These are phyloP conservation scores for Felis chaus DNA, from an alignment of 2,113 vertebrate genomes.

Conservation along the genomic window DNA sequence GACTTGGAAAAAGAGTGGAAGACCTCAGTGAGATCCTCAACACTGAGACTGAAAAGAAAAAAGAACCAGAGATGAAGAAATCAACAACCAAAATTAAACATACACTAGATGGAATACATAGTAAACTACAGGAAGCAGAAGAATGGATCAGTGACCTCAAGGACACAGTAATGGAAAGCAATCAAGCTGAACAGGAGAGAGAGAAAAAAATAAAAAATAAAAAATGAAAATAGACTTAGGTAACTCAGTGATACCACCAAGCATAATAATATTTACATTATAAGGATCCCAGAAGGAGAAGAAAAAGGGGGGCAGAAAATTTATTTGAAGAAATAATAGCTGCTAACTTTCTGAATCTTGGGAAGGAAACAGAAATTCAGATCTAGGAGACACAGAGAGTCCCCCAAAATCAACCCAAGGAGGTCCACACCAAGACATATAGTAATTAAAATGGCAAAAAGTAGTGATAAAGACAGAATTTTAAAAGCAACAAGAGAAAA, in stretches of 20 bases:
- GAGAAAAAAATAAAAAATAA: neutral
- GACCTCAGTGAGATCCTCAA: neutral
- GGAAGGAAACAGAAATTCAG: neutral
- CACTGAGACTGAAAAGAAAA: neutral
- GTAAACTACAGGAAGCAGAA: neutral
- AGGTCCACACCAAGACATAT: neutral
- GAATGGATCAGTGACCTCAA: neutral
- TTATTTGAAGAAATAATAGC: neutral
- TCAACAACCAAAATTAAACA: neutral
- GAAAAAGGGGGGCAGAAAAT: neutral
- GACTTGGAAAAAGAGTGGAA: neutral
- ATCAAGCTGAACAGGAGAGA: neutral
- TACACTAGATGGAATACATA: neutral
- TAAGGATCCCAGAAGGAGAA: neutral
- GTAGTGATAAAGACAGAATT: neutral
- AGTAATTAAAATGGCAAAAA: neutral
- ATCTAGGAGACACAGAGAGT: neutral
- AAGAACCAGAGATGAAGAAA: neutral
- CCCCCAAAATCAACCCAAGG: neutral
- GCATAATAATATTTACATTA: neutral
- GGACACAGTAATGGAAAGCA: neutral
- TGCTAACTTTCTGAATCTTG: neutral
- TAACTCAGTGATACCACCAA: neutral
- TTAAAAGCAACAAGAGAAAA: neutral
- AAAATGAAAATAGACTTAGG: neutral